phyloP scores from a whole-genome alignment of 1,140 invertebrate genomes.

The Drosophila saltans region DNA sequence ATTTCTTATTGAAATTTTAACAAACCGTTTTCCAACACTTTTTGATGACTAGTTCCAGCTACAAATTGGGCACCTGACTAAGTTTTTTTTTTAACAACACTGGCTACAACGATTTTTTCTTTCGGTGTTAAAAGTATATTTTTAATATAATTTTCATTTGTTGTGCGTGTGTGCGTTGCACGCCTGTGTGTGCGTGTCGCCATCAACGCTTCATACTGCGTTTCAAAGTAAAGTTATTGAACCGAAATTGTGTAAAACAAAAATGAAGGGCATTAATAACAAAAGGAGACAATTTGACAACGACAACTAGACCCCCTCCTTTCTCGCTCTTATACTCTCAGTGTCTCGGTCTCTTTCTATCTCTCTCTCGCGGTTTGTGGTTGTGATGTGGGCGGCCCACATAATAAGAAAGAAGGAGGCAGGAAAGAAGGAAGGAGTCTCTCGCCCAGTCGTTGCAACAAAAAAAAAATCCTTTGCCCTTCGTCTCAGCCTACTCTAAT shows the following conservation, averaged over 20 bases:
- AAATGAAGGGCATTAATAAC: constrained; percentile 9
- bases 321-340: background rate
- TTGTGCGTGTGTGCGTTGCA: constrained; percentile 11
- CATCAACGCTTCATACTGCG: background rate
- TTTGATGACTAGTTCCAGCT: constrained; percentile 1
- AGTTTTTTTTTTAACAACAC: background rate
- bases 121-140: constrained; percentile 10
- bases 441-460: constrained; percentile 15
- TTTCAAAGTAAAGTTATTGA: constrained; percentile 9
- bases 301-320: background rate
- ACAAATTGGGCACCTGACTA: background rate
- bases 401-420: background rate
- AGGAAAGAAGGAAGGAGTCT: background rate
- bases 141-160: constrained; percentile 7
- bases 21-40: background rate
- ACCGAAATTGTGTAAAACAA: background rate
- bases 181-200: constrained; percentile 8
- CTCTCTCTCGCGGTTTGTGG: constrained; percentile 1
- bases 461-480: constrained; percentile 58
- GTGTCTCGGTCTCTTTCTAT: background rate
- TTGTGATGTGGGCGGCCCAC: constrained; percentile 3
- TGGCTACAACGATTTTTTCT: constrained; percentile 12
- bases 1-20: background rate
- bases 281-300: constrained; percentile 14
- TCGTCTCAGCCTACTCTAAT: constrained; percentile 23